These are phyloP conservation scores for Calosoma granatense DNA, from an alignment of 1,140 invertebrate genomes.

Conservation along the genomic window DNA sequence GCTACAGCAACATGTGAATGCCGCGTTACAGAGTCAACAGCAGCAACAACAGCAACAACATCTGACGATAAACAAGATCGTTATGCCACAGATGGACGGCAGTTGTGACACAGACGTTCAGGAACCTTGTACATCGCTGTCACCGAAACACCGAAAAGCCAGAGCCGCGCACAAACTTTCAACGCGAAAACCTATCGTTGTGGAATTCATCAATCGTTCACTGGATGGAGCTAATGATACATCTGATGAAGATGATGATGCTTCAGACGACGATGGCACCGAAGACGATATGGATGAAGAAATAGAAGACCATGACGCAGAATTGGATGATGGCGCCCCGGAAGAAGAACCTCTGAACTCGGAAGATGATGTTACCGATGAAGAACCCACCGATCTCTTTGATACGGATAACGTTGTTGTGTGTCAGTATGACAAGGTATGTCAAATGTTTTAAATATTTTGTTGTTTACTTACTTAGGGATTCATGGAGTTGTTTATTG, in stretches of 20 bases:
- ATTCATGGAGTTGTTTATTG: too few species aligned
- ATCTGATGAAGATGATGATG: conserved; percentile 62
- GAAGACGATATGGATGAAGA: conserved; percentile 56
- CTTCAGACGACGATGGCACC: conserved; percentile 56
- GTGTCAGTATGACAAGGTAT: conserved; percentile 97
- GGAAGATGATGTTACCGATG: conserved; percentile 93
- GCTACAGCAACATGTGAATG: conserved; percentile 78
- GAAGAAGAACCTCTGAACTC: conserved; percentile 91
- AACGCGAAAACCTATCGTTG: background rate
- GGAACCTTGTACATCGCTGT: conserved; percentile 17
- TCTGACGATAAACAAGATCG: conserved; percentile 25
- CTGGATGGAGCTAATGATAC: conserved; percentile 68
- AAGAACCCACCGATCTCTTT: conserved; percentile 89
- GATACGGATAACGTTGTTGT: conserved; percentile 98
- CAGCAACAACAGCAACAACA: conserved; percentile 17
- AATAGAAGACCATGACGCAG: conserved; percentile 66
- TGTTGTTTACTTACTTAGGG: background rate
- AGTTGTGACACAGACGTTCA: conserved; percentile 15
- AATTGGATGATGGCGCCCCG: conserved; percentile 64
- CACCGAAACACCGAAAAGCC: conserved; percentile 8
- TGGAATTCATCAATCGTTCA: conserved; percentile 29
- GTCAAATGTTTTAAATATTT: conserved; percentile 10
- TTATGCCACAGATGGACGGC: conserved; percentile 30
- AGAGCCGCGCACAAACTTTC: background rate
- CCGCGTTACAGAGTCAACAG: conserved; percentile 42